A percentile compares a stretch with the other conserved stretches of the same genome.
Evolutionary conservation across 1,140 invertebrate genomes (phyloP).

Genomic region (Globodera ellingtonae): DNA sequence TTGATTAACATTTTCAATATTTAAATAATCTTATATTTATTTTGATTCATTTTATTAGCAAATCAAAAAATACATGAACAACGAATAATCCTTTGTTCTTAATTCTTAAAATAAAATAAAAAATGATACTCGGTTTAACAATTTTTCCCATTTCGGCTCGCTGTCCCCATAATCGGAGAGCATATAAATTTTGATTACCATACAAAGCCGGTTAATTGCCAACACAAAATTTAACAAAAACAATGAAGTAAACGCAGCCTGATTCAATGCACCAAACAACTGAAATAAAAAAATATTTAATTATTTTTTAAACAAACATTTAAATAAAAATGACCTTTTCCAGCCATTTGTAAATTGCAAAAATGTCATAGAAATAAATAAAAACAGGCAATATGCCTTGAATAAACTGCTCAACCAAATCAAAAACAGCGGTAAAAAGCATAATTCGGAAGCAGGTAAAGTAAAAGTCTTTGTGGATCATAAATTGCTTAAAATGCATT

Average conservation of each 20-base stretch:
- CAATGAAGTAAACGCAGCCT: background rate
- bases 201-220: slow-evolving; percentile 1
- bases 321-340: background rate
- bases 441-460: slow-evolving; percentile 7
- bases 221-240: background rate
- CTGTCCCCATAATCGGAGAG: background rate
- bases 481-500: background rate
- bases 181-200: slow-evolving; percentile 6
- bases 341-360: background rate
- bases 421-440: background rate
- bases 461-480: background rate
- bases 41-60: too few relatives aligned
- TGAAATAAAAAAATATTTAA: background rate
- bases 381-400: background rate
- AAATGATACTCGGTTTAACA: background rate
- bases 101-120: too few relatives aligned
- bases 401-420: slow-evolving; percentile 3
- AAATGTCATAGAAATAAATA: background rate
- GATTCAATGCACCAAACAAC: background rate
- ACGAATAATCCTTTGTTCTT: too few relatives aligned
- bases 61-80: too few relatives aligned
- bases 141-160: slow-evolving; percentile 1
- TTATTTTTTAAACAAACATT: background rate
- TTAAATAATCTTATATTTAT: too few relatives aligned
- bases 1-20: too few relatives aligned